Percentiles rank a stretch among this genome's conserved stretches.
Evolutionary conservation across 2,113 vertebrate species (phyloP).

Genomic region (Seriola dumerili): DNA sequence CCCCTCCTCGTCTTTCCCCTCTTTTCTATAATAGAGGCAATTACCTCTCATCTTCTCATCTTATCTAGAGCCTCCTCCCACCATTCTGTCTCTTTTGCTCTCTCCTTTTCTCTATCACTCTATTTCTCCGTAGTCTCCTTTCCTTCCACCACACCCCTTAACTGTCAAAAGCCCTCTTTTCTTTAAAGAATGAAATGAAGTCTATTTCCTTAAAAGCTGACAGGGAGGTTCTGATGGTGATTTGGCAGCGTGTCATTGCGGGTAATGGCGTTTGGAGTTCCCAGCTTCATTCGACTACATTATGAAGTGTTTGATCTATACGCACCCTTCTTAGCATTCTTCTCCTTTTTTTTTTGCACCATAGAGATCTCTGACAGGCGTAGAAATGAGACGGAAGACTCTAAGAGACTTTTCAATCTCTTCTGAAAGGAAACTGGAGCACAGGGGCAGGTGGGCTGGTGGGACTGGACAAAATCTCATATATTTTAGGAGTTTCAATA

Average conservation of each 20-base stretch:
- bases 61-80: constrained; percentile 62
- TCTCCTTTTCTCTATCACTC: constrained; percentile 38
- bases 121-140: constrained; percentile 42
- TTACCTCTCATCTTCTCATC: constrained; percentile 79
- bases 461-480: constrained; percentile 67
- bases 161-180: constrained; percentile 62
- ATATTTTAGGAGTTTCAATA: constrained; percentile 69
- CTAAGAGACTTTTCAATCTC: constrained; percentile 79
- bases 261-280: constrained; percentile 77
- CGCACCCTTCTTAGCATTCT: constrained; percentile 59
- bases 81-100: constrained; percentile 32
- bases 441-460: constrained; percentile 52
- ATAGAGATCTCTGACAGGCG: constrained; percentile 76
- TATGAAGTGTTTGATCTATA: constrained; percentile 82
- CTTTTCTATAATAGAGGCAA: constrained; percentile 75
- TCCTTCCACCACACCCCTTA: constrained; percentile 37
- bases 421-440: constrained; percentile 76
- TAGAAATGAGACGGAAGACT: constrained; percentile 76
- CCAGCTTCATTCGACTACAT: constrained; percentile 75
- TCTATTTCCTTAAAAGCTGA: constrained; percentile 77
- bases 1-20: constrained; percentile 31
- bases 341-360: constrained; percentile 46
- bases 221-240: constrained; percentile 75
- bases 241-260: constrained; percentile 79
- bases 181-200: constrained; percentile 56